Conservation (phyloP, 2,113 vertebrate species). For the Stegostoma tigrinum region DNA sequence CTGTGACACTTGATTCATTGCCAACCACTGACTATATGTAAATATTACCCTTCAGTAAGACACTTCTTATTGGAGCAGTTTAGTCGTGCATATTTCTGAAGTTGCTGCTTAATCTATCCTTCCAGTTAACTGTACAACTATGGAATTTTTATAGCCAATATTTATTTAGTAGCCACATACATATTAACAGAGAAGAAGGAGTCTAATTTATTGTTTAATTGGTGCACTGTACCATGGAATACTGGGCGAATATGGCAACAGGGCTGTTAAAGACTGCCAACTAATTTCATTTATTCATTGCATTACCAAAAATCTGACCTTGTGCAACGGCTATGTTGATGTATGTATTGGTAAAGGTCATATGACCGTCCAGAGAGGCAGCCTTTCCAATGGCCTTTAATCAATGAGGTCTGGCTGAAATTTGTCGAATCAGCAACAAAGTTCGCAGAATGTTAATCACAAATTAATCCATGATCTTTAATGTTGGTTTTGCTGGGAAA, state of each 20-base stretch:
- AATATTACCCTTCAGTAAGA: not conserved
- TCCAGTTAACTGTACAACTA: not conserved
- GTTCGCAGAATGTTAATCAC: not conserved
- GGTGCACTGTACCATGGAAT: not conserved
- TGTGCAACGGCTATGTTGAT: not conserved
- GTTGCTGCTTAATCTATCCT: not conserved
- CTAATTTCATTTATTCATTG: not conserved
- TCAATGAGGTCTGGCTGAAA: not conserved
- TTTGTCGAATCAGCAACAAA: not conserved
- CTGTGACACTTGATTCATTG: not conserved
- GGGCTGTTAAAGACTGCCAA: not conserved
- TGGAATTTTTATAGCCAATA: conserved; percentile 6
- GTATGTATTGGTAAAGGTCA: not conserved
- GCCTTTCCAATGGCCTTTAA: not conserved
- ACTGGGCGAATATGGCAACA: not conserved
- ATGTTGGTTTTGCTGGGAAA: not conserved
- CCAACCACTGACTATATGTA: not conserved
- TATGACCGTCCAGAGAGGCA: not conserved
- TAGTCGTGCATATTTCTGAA: not conserved
- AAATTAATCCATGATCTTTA: not conserved
- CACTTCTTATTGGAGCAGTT: not conserved
- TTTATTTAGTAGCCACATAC: conserved; percentile 4
- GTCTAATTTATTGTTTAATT: not conserved
- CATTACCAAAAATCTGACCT: not conserved
- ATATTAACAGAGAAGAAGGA: not conserved